These are phyloP conservation scores for Bradypodion ventrale DNA, from an alignment of 2,797 vertebrate species.

Conservation along the genomic window DNA sequence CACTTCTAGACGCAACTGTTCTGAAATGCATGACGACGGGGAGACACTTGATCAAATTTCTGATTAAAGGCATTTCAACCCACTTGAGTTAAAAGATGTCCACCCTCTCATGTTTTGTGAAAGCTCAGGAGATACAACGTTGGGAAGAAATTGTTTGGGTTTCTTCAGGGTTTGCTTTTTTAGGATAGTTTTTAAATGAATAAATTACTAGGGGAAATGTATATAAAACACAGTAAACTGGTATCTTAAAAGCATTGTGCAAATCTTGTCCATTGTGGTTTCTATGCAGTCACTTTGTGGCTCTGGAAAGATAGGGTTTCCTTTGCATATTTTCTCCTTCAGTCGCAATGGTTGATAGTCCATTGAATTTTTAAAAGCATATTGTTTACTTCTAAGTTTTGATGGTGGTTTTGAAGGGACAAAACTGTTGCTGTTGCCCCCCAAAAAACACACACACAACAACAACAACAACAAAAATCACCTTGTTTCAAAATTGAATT, in stretches of 20 bases:
- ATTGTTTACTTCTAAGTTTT: conserved; percentile 37
- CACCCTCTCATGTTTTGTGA: not conserved
- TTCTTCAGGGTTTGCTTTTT: not conserved
- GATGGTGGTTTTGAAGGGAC: too few relatives aligned
- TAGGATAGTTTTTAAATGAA: not conserved
- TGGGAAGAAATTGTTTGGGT: not conserved
- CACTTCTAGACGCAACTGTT: not conserved
- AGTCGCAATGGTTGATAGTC: not conserved
- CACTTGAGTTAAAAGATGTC: not conserved
- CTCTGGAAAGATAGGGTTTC: not conserved
- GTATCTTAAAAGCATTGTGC: not conserved
- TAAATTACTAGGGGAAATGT: not conserved
- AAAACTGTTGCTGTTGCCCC: too few relatives aligned
- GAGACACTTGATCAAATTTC: not conserved
- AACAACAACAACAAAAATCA: too few relatives aligned
- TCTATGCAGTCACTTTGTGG: not conserved
- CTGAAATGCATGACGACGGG: not conserved
- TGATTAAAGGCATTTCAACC: not conserved
- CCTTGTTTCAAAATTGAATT: too few relatives aligned
- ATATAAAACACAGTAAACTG: not conserved
- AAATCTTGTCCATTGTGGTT: not conserved
- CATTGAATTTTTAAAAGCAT: not conserved
- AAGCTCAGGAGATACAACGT: not conserved
- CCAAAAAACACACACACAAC: too few relatives aligned
- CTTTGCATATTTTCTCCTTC: not conserved